phyloP scores from a whole-genome alignment of 2,797 vertebrate genomes.

The Labeo calbasu region DNA sequence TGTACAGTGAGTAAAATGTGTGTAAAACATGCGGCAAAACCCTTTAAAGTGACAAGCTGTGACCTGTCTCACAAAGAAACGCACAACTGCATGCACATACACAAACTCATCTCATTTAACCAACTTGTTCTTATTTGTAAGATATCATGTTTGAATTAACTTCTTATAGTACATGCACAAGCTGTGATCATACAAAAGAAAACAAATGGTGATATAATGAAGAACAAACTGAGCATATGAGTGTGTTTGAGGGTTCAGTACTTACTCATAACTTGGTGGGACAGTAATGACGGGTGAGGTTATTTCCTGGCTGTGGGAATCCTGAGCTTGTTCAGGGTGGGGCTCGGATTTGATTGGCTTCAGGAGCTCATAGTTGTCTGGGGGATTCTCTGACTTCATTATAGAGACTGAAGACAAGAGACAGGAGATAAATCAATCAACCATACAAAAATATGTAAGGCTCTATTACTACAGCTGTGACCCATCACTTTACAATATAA shows the following conservation, averaged over 20 bases:
- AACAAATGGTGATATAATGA: not conserved
- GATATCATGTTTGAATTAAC: not conserved
- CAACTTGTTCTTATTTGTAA: not conserved
- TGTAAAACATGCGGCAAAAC: conserved; percentile 37
- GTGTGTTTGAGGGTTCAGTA: conserved; percentile 28
- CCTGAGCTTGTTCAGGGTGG: conserved; percentile 76
- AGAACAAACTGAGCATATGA: not conserved
- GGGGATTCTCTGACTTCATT: conserved; percentile 63
- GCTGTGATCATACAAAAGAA: not conserved
- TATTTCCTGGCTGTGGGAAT: conserved; percentile 85
- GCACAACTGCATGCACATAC: not conserved
- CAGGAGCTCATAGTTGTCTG: conserved; percentile 76
- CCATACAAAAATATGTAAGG: not conserved
- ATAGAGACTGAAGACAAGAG: conserved; percentile 60
- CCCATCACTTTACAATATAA: not conserved
- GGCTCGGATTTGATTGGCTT: conserved; percentile 90
- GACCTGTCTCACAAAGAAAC: conserved; percentile 4
- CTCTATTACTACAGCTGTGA: not conserved
- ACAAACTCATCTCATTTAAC: not conserved
- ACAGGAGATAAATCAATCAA: not conserved
- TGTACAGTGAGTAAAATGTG: conserved; percentile 31
- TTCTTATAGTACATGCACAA: not conserved
- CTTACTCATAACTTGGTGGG: conserved; percentile 87
- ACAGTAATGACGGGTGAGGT: conserved; percentile 87
- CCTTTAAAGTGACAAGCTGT: conserved; percentile 34